phyloP scores from a whole-genome alignment of 2,888 invertebrate species.

The Unio delphinus region DNA sequence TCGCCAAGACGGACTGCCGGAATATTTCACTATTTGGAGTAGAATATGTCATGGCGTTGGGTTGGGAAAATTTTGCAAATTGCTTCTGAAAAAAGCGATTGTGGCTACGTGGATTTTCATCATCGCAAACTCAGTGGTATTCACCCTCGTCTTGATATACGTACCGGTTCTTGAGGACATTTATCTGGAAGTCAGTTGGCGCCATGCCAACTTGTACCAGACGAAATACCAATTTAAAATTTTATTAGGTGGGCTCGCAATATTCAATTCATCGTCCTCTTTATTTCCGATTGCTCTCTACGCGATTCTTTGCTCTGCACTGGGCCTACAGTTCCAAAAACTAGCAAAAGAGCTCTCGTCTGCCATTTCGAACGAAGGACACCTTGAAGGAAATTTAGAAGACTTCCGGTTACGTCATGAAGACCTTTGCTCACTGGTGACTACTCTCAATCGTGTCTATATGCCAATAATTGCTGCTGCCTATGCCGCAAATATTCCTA shows the following conservation, averaged over 20 bases:
- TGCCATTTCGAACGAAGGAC: conserved; percentile 11
- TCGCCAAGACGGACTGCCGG: conserved; percentile 27
- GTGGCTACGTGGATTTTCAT: conserved; percentile 28
- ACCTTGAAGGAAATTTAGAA: conserved; percentile 35
- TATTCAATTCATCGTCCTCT: conserved; percentile 27
- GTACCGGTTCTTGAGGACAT: conserved; percentile 32
- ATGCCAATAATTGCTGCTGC: conserved; percentile 35
- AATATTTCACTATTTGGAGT: conserved; percentile 34
- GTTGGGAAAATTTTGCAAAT: conserved; percentile 21
- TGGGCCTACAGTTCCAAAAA: conserved; percentile 24
- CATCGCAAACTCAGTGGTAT: conserved; percentile 28
- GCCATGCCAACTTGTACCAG: conserved; percentile 15
- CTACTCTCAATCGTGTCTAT: conserved; percentile 34
- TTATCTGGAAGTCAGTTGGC: conserved; percentile 34
- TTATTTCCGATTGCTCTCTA: conserved; percentile 38
- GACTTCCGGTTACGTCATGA: conserved; percentile 52
- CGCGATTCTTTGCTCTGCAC: conserved; percentile 27
- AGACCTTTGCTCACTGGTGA: conserved; percentile 32
- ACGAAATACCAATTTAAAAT: conserved; percentile 23
- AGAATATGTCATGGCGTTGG: conserved; percentile 22
- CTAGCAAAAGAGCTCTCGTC: conserved; percentile 21
- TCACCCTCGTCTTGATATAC: conserved; percentile 24
- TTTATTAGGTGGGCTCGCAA: conserved; percentile 18
- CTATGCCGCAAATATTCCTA: conserved; percentile 36
- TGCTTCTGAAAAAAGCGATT: conserved; percentile 35